A percentile compares a stretch with the other conserved stretches of the same genome.
Conservation (phyloP, 2,113 vertebrate genomes). For the Calypte anna region DNA sequence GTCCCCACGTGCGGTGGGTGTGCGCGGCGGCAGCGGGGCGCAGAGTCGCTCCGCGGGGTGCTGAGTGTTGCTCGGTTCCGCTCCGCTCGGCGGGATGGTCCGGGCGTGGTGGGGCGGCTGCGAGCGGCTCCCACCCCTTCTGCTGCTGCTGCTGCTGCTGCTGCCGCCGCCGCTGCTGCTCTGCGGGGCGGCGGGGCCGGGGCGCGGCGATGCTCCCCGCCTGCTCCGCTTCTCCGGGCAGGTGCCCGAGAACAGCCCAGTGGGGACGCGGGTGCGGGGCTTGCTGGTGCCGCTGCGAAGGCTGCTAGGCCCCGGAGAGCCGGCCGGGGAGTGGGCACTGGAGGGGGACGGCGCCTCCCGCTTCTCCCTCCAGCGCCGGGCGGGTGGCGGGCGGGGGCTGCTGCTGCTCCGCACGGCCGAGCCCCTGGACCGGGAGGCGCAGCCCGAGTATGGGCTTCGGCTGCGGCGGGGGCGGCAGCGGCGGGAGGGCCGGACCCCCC, state of each 20-base stretch:
- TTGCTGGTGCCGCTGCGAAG: not conserved
- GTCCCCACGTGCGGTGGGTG: not conserved
- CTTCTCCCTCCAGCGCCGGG: not conserved
- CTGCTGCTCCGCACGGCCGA: conserved; percentile 66
- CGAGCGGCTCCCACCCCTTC: not conserved
- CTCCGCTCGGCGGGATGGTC: not conserved
- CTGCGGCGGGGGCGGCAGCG: conserved; percentile 13
- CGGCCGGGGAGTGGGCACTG: not conserved
- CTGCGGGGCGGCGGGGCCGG: not conserved
- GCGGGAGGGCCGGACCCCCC: not conserved
- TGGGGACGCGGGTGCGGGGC: conserved; percentile 20
- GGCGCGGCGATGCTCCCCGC: not conserved
- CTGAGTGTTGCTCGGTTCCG: not conserved
- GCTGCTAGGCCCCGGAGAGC: not conserved
- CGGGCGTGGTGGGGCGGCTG: not conserved
- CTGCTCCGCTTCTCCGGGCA: conserved; percentile 12
- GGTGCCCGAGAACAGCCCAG: conserved; percentile 45
- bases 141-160: not conserved
- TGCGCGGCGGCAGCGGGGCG: not conserved
- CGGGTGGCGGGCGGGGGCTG: not conserved
- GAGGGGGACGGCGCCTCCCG: not conserved
- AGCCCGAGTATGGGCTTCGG: conserved; percentile 70
- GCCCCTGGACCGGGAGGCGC: conserved; percentile 77
- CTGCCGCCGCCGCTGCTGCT: not conserved
- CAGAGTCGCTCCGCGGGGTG: not conserved